These are phyloP conservation scores for Gavialis gangeticus DNA, from an alignment of 2,113 vertebrate species.

Conservation along the genomic window DNA sequence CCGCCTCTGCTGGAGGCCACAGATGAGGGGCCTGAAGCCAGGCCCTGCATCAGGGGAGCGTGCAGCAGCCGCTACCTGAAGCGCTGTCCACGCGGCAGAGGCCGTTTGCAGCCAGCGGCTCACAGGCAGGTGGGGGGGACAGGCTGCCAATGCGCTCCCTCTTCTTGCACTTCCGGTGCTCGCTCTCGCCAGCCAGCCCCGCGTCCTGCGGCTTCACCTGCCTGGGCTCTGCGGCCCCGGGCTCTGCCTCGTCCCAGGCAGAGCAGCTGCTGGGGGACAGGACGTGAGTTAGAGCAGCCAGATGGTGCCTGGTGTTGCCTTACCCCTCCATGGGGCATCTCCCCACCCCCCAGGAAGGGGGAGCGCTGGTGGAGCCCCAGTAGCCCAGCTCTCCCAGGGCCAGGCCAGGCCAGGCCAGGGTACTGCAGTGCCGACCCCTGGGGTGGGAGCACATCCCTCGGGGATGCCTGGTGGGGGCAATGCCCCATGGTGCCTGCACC, in stretches of 20 bases:
- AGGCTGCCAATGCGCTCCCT: constrained; percentile 55
- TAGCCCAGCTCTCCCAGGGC: neutral
- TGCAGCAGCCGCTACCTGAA: constrained; percentile 20
- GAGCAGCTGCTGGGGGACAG: neutral
- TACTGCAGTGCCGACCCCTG: fast-evolving
- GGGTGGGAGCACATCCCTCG: neutral
- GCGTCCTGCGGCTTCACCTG: neutral
- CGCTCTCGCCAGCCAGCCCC: neutral
- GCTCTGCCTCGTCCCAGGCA: neutral
- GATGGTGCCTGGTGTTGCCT: neutral
- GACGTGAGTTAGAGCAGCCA: neutral
- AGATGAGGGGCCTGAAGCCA: neutral
- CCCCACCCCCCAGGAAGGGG: neutral
- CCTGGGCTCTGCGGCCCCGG: neutral
- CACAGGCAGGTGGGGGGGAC: fast-evolving
- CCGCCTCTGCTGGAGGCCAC: too few relatives aligned
- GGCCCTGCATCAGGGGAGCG: neutral
- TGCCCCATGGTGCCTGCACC: constrained; percentile 30
- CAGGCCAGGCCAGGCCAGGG: fast-evolving
- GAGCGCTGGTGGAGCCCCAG: too few relatives aligned
- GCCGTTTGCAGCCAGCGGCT: fast-evolving
- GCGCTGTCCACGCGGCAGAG: fast-evolving
- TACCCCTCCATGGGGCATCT: fast-evolving
- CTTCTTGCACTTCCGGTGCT: constrained; percentile 50
- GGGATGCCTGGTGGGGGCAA: neutral